Percentiles rank a stretch among this genome's conserved stretches.
These are phyloP conservation scores for Mus minutoides DNA, from an alignment of 2,797 vertebrate species.

Conservation along the genomic window DNA sequence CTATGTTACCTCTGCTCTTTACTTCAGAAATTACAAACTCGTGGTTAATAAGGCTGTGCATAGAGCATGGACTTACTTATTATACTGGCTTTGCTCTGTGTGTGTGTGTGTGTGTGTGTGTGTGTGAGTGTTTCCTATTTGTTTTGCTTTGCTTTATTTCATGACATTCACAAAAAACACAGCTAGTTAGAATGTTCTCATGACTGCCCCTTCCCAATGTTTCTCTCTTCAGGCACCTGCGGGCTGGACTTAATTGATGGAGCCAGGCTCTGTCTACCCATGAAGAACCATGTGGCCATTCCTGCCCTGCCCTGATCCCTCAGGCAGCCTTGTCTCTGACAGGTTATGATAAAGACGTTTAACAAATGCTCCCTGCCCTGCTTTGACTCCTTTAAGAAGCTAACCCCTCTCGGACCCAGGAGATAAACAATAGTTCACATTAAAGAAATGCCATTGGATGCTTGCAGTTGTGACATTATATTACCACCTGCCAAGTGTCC, in stretches of 20 bases:
- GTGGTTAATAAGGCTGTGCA: too few relatives aligned
- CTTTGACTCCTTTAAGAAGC: background rate
- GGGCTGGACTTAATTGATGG: too few relatives aligned
- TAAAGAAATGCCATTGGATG: background rate
- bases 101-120: background rate
- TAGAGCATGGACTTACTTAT: background rate
- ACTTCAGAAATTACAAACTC: background rate
- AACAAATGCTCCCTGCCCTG: background rate
- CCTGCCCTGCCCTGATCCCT: background rate
- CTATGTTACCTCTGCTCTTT: background rate
- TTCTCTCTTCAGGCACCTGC: background rate
- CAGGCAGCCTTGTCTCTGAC: background rate
- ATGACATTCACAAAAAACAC: background rate
- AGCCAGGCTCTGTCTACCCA: background rate
- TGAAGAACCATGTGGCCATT: background rate
- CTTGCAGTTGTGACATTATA: background rate
- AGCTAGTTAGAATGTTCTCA: background rate
- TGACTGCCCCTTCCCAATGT: background rate
- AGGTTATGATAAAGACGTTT: background rate
- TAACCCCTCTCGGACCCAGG: background rate
- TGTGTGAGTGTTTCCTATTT: background rate
- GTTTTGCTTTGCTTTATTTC: background rate
- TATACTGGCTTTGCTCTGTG: background rate
- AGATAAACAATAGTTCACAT: background rate
- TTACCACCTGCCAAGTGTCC: conserved; percentile 3